Evolutionary conservation across 2,888 invertebrate genomes (phyloP).

Genomic region (Orthonevra nobilis): DNA sequence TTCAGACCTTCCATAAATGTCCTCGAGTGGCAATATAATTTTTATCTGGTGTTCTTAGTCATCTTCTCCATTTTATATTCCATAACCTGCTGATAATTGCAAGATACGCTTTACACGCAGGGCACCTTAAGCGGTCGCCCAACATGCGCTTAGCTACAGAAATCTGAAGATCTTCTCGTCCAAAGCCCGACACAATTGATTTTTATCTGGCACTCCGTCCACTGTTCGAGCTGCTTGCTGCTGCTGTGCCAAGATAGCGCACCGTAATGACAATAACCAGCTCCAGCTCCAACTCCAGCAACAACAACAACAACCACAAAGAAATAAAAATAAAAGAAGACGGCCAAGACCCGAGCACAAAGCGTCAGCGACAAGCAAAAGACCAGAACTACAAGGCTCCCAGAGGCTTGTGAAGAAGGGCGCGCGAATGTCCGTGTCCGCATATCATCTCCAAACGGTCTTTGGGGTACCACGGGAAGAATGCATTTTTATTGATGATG

Average conservation of each 20-base stretch:
- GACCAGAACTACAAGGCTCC: conserved; percentile 6
- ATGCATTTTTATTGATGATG: conserved; percentile 69
- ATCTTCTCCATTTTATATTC: conserved; percentile 45
- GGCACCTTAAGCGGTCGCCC: conserved; percentile 48
- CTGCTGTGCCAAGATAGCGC: conserved; percentile 66
- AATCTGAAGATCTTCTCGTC: conserved; percentile 42
- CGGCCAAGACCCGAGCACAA: conserved; percentile 57
- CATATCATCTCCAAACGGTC: conserved; percentile 39
- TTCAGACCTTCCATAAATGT: not conserved
- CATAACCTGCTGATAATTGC: conserved; percentile 56
- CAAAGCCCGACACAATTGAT: conserved; percentile 57
- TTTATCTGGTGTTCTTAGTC: conserved; percentile 33
- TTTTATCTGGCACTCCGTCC: conserved; percentile 60
- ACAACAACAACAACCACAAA: conserved; percentile 71
- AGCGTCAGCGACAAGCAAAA: conserved; percentile 52
- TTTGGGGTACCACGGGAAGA: conserved; percentile 30
- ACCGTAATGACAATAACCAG: conserved; percentile 54
- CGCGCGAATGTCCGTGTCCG: conserved; percentile 33
- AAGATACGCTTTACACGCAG: conserved; percentile 58
- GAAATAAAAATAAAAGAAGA: conserved; percentile 35
- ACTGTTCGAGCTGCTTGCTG: conserved; percentile 56
- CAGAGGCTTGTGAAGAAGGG: conserved; percentile 13
- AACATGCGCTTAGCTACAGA: conserved; percentile 51
- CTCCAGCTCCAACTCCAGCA: conserved; percentile 40
- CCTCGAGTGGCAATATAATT: conserved; percentile 7